These are phyloP conservation scores for Bombylius major DNA, from an alignment of 2,888 invertebrate genomes.

Conservation along the genomic window DNA sequence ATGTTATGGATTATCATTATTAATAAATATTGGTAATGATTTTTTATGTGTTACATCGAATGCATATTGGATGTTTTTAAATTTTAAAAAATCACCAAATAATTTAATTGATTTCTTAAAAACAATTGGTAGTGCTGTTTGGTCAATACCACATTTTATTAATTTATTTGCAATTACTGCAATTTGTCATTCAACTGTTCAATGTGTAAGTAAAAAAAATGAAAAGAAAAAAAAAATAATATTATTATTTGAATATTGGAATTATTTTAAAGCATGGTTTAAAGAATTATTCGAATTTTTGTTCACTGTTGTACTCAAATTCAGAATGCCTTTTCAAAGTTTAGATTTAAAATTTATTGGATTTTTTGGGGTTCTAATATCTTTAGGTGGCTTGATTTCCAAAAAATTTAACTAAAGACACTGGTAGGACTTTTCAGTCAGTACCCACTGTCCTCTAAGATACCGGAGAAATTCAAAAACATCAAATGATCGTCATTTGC, in stretches of 20 bases:
- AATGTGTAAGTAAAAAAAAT: slow-evolving; percentile 23
- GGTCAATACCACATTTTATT: slow-evolving; percentile 28
- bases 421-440: no score
- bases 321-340: no score
- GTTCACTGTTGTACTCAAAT: no score
- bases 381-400: no score
- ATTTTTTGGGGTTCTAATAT: no score
- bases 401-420: no score
- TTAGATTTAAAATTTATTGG: no score
- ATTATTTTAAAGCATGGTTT: neutral
- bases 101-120: slow-evolving; percentile 19
- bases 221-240: neutral
- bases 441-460: no score
- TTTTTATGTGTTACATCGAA: slow-evolving; percentile 31
- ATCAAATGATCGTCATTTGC: no score
- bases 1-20: slow-evolving; percentile 28
- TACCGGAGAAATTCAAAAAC: no score
- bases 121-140: slow-evolving; percentile 23
- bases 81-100: slow-evolving; percentile 17
- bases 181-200: slow-evolving; percentile 26
- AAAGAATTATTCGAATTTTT: no score
- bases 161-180: slow-evolving; percentile 27
- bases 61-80: slow-evolving; percentile 33
- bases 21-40: slow-evolving; percentile 31
- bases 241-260: neutral